Base-by-base conservation (phyloP, 2,888 invertebrate genomes). In the Eupithecia vulgata region DNA sequence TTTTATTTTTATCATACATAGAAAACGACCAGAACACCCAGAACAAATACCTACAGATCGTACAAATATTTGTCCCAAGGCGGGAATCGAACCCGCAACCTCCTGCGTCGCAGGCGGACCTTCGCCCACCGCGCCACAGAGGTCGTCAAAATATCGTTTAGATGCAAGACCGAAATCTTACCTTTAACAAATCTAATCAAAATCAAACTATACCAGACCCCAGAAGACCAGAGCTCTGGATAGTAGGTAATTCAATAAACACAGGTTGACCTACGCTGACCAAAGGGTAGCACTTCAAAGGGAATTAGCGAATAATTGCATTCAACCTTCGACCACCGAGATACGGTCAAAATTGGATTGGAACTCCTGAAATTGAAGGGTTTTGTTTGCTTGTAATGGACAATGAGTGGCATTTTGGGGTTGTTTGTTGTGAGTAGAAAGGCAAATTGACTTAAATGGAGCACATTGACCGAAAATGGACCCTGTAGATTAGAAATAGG, bases 251-350 rank as follows among this genome's bases (percentile, higher is more conserved):
- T 13, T 21, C 12, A 68, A 61, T 61, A 68, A 59, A 59, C 35
- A n/a, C 17, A 61, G n/a, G n/a, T 10, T 34, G 34, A 57, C 30
- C 25, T 57, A 37, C 37, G 57, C 34, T 21, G 34, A 21, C 42
- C 42, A 30, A 65, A 40, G 37, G 21, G 21, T 13, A 30, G 30
- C 30, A 62, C 67, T 45, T 64, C 70, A 70, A 64, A 70, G 64
- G 62, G 48, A 62, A 40, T 42, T 21, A 48, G 21, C 64, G 35
- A 48, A 40, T 68, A 68, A 59, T 68, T 68, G 25, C 30, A 68
- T 68, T 17, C 48, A 15, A 52, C 70, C 61, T 48, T 61, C 17
- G 8, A 30, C 21, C 45, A 45, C n/a, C 35, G 64, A 48, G 64
- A 64, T 70, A 64, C 1, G 35, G 48, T 12, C 12, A 25, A 64